Evolutionary conservation across 1,140 invertebrate species (phyloP), one percentile per base, ranked within the genome.

Genomic region (Cyrtorhinus lividipennis): DNA sequence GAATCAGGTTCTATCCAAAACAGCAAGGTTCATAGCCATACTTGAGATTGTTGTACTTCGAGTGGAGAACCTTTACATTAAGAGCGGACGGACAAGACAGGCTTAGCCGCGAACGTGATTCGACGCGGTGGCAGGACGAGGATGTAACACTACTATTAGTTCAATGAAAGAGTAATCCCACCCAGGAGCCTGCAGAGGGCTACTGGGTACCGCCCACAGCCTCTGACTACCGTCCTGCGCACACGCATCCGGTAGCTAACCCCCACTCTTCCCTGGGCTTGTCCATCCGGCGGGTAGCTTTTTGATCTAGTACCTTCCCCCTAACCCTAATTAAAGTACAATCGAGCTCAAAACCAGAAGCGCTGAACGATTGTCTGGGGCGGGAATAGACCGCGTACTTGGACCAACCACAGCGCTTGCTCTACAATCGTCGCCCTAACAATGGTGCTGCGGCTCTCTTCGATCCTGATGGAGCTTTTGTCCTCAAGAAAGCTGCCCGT

Each of bases 121-220:
- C n/a, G n/a, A n/a, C n/a, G n/a, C n/a, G n/a, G n/a, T n/a, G n/a
- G n/a, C n/a, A n/a, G n/a, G n/a, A n/a, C n/a, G 56, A 57, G 56
- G 56, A 57, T 18, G 20, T 22, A 57, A 57, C 20, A 57, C 20
- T 23, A 15, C 56, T 15, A 24, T 57, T 20, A 22, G 20, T 2
- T 20, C 24, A 57, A 57, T 57, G 56, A 57, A 57, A 24, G 56
- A 24, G 56, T 57, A 57, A 20, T 57, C 56, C 56, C 3, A 38
- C 5, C 30, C 30, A 15, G 30, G 30, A 38, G 30, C 30, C 30
- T 8, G 30, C 30, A 38, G n/a, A n/a, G 30, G 20, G 56, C 56
- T 57, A 57, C 56, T 24, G 56, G 48, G 56, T 57, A 57, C 56
- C 56, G 56, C 56, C 56, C 56, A 57, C 56, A 15, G 30, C 30